Conservation (phyloP, 1,140 invertebrate species). For the Eumeta japonica region DNA sequence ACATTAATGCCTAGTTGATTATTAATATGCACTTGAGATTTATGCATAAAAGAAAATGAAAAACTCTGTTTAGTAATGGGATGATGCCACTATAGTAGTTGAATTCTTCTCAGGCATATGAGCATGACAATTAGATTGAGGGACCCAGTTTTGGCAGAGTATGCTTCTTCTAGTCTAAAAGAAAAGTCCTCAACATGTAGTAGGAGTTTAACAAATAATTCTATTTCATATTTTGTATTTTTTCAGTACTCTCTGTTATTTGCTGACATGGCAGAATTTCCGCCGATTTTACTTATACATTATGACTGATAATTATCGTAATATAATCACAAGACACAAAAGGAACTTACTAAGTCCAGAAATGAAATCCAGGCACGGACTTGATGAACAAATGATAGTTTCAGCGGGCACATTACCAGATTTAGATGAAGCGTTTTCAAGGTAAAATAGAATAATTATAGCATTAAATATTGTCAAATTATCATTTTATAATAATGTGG, state of each 20-base stretch:
- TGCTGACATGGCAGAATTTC: constrained; percentile 85
- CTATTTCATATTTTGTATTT: constrained; percentile 6
- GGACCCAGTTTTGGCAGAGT: no score
- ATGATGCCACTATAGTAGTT: no score
- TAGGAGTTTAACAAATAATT: no score
- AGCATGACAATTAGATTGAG: no score
- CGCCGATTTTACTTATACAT: constrained; percentile 86
- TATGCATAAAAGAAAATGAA: no score
- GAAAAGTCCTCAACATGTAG: no score
- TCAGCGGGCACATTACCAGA: constrained; percentile 82
- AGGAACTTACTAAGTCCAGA: constrained; percentile 74
- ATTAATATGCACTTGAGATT: no score
- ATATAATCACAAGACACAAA: constrained; percentile 78
- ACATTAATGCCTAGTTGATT: no score
- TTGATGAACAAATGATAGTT: constrained; percentile 79
- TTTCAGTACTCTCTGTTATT: constrained; percentile 71
- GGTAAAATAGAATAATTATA: constrained; percentile 52
- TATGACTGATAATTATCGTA: constrained; percentile 89
- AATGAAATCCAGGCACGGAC: constrained; percentile 64
- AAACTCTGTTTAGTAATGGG: no score
- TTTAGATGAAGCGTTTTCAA: constrained; percentile 85
- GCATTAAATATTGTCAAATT: not conserved
- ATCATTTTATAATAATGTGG: no score
- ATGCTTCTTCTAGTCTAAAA: no score
- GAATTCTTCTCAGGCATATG: no score